These are phyloP conservation scores for Stratiomys singularior DNA, from an alignment of 2,888 invertebrate species.

Conservation along the genomic window DNA sequence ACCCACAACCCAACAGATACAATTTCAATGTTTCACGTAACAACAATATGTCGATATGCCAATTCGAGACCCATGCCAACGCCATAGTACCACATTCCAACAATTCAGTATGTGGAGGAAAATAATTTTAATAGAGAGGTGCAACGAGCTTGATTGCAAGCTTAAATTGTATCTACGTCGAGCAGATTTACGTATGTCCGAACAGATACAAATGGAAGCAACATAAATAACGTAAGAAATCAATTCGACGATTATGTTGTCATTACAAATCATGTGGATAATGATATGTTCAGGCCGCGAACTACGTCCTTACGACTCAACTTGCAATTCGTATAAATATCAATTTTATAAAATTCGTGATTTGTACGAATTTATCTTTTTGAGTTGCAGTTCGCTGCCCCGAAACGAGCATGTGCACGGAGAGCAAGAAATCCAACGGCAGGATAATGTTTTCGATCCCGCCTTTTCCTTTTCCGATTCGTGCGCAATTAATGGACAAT, in stretches of 20 bases:
- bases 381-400: background rate
- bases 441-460: slow-evolving; percentile 20
- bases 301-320: slow-evolving; percentile 41
- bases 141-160: slow-evolving; percentile 23
- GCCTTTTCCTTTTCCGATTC: slow-evolving; percentile 48
- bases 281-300: slow-evolving; percentile 54
- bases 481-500: slow-evolving; percentile 44
- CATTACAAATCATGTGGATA: slow-evolving; percentile 56
- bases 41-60: background rate
- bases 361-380: slow-evolving; percentile 51
- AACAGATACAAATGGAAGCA: slow-evolving; percentile 41
- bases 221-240: slow-evolving; percentile 50
- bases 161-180: background rate
- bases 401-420: background rate
- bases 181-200: too few relatives aligned
- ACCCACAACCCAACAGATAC: background rate
- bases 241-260: slow-evolving; percentile 56
- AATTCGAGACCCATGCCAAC: background rate
- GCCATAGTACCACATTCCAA: background rate
- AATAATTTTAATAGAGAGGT: slow-evolving; percentile 36
- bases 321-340: slow-evolving; percentile 47
- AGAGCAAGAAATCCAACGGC: background rate
- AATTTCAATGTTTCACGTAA: slow-evolving; percentile 8
- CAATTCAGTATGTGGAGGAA: background rate
- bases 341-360: slow-evolving; percentile 51